phyloP scores from a whole-genome alignment of 53 echinoderm and acorn worm genomes.

The Mesocentrotus franciscanus region DNA sequence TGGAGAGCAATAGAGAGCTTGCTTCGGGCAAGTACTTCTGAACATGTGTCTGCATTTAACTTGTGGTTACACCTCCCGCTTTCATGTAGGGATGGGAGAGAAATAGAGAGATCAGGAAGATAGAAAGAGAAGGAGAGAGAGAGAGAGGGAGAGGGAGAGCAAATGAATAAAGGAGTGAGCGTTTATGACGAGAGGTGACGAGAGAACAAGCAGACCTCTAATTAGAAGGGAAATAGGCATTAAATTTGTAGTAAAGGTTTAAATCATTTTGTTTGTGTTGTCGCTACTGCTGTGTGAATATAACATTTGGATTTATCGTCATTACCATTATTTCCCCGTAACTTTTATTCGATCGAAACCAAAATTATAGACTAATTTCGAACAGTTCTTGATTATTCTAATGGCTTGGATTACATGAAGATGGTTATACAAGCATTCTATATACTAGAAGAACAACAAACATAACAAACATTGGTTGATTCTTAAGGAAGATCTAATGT shows the following conservation, averaged over 20 bases:
- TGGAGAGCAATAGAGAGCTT: constrained; percentile 26
- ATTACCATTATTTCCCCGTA: too few species aligned
- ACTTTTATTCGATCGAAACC: too few species aligned
- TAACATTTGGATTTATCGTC: neutral
- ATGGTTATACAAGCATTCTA: too few species aligned
- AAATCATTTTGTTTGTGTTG: neutral
- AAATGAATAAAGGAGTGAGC: neutral
- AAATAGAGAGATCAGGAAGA: constrained; percentile 13
- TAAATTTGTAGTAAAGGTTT: neutral
- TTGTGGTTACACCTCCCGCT: constrained; percentile 54
- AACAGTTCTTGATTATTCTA: too few species aligned
- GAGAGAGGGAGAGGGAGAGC: neutral
- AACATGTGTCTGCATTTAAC: constrained; percentile 62
- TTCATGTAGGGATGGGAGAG: neutral
- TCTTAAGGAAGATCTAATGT: too few species aligned
- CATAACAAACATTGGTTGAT: too few species aligned
- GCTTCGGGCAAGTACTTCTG: constrained; percentile 40
- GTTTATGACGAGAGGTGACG: neutral
- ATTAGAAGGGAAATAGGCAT: neutral
- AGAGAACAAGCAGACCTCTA: neutral
- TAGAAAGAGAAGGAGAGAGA: neutral
- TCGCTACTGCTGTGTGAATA: neutral
- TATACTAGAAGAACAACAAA: too few species aligned
- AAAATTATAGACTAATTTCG: too few species aligned
- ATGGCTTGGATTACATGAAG: too few species aligned